Base-by-base conservation (phyloP, 2,113 vertebrate species). In the Saccopteryx leptura region DNA sequence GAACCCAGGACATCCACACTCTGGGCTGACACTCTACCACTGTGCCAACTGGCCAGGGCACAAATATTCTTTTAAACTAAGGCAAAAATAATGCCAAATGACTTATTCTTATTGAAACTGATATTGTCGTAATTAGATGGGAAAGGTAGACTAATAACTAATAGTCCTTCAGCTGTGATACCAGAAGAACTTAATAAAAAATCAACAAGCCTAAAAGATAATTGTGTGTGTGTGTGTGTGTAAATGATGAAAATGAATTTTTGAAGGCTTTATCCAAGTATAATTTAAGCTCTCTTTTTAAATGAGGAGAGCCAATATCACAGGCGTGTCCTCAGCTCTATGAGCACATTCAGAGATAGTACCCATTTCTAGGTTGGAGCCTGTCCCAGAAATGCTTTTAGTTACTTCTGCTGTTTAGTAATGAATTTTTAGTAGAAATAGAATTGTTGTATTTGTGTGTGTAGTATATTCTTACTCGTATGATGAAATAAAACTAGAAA, bases 331-430 rank as follows among this genome's bases (percentile, higher is more conserved):
- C 71, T 71, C 0, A 9, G 31, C 39, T 95, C 65, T 92, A 17
- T 24, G 91, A 93, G 75, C 61, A 96, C 72, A 74, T 69, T 90
- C 31, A 74, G 76, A 96, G 94, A 85, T 69, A 94, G 12, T 95
- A 69, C 26, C 91, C 80, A 89, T 92, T 97, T 88, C 60, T 94
- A 61, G 61, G 61, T 17, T 39, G 39, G 91, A 0, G 4, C 0
- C 18, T 96, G 87, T 95, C 95, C 93, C 96, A n/a, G 80, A 83
- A 93, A 91, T 97, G 79, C 54, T 96, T 96, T 89, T 97, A 81
- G 75, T 66, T 98, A 31, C 71, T 94, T 39, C 78, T 91, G 54
- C 80, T 97, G 33, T 95, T 98, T 95, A 93, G 71, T 90, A 52
- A 33, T 96, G 78, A 81, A 5, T 60, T 90, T 94, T 88, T 88